Base-by-base conservation (phyloP, 2,113 vertebrate species). In the Craseonycteris thonglongyai region DNA sequence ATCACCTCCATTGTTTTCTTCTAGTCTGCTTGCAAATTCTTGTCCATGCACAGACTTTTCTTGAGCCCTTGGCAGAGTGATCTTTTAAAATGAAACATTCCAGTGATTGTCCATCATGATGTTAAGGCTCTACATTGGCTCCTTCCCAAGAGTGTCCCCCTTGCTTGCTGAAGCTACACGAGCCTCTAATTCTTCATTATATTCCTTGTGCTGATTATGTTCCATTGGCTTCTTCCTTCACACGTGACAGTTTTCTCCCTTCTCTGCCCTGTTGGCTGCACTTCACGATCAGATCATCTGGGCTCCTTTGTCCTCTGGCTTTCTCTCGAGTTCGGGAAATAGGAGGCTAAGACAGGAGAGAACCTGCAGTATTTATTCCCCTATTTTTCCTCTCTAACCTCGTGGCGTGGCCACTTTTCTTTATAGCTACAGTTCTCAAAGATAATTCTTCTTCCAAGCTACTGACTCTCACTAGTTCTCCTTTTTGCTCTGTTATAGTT, bases 221-320 rank as follows among this genome's bases (percentile, higher is more conserved):
- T 26, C 3, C 30, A 8, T 7, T 16, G 1, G 1, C 4, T 14
- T 61, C 16, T 35, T 6, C 15, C 24, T 38, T 3, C 1, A 3
- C 1, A 7, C 10, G 6, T 6, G 30, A 8, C 10, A 12, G 3
- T 18, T 21, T 56, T 65, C 7, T 58, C 16, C 13, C 15, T 78
- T 26, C n/a, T 78, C 21, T 49, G n/a, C 26, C 8, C 30, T 51
- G 3, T 26, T 47, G 33, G n/a, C 45, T 78, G 0, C 2, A 42
- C 42, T 82, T 83, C 68, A 8, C 68, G 82, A 21, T 78, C 2
- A 26, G 22, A 47, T 18, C 9, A 3, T 24, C 58, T 47, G 35
- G 2, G 6, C 2, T 75, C 16, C 59, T 78, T 66, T 45, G 42
- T 24, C 12, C 7, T 61, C 18, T 93, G 69, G 3, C 18, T 88